These are phyloP conservation scores for Copidosoma aretas DNA, from an alignment of 2,888 invertebrate genomes.

Conservation along the genomic window DNA sequence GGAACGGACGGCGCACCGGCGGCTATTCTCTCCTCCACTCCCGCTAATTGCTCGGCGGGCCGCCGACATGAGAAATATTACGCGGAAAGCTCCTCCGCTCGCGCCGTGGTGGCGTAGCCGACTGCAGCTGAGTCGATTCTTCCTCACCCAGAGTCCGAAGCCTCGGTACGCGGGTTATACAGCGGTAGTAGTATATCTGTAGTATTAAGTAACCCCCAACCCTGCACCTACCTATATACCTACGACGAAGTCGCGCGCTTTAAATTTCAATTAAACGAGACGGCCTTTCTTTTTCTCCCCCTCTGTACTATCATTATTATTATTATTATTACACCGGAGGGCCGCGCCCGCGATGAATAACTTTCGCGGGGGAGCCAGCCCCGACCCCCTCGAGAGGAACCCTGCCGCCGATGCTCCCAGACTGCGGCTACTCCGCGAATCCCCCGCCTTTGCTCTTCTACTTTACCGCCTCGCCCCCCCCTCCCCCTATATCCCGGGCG, in stretches of 20 bases:
- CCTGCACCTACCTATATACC: no score
- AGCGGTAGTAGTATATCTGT: no score
- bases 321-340: not conserved
- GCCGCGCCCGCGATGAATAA: constrained; percentile 27
- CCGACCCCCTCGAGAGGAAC: no score
- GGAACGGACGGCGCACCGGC: not conserved
- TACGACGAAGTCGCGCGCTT: constrained; percentile 7
- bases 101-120: not conserved
- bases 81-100: no score
- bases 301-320: no score
- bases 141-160: not conserved
- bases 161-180: no score
- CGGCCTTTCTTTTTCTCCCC: not conserved
- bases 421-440: not conserved
- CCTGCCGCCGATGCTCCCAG: no score
- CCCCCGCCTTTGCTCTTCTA: not conserved
- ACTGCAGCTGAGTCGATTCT: no score
- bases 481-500: no score
- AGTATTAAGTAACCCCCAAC: no score
- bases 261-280: constrained; percentile 37
- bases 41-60: constrained; percentile 5
- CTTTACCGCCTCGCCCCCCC: no score
- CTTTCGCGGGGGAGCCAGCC: constrained; percentile 16
- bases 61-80: not conserved
- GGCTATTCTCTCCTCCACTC: not conserved